Conservation (phyloP, 2,797 vertebrate species). For the Sebastes minor region DNA sequence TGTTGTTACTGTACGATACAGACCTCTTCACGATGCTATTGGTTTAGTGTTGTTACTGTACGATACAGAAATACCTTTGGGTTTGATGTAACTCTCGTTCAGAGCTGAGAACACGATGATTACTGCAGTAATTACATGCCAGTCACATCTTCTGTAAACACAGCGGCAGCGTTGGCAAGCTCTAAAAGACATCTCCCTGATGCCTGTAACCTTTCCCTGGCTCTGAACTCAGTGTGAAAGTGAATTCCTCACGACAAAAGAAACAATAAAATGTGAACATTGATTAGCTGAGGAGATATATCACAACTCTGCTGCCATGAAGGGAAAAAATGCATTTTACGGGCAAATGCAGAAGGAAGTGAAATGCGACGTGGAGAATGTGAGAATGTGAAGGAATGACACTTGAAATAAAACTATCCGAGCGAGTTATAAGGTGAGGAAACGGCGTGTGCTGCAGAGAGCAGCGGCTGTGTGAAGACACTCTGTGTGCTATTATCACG, state of each 20-base stretch:
- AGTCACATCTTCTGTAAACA: neutral
- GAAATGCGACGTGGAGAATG: slow-evolving; percentile 55
- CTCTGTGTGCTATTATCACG: slow-evolving; percentile 50
- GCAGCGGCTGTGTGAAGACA: slow-evolving; percentile 43
- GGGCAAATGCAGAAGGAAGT: slow-evolving; percentile 40
- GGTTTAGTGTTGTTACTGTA: too few relatives aligned
- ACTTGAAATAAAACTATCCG: slow-evolving; percentile 75
- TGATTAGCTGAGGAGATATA: slow-evolving; percentile 63
- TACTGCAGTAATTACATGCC: neutral
- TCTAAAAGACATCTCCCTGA: neutral
- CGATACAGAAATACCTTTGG: neutral
- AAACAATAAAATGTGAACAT: slow-evolving; percentile 46
- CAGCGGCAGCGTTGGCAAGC: neutral
- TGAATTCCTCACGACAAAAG: slow-evolving; percentile 21
- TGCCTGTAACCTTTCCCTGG: neutral
- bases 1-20: too few relatives aligned
- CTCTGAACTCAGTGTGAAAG: slow-evolving; percentile 23
- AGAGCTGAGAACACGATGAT: neutral
- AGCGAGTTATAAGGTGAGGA: slow-evolving; percentile 61
- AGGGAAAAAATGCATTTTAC: slow-evolving; percentile 38
- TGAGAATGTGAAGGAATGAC: slow-evolving; percentile 56
- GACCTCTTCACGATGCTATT: too few relatives aligned
- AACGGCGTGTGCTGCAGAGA: slow-evolving; percentile 17
- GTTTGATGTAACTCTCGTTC: neutral
- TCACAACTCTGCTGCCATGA: slow-evolving; percentile 18